Evolutionary conservation across 2,888 invertebrate genomes (phyloP), one percentile per base, ranked within the genome.

Genomic region (Euzetes globulus): DNA sequence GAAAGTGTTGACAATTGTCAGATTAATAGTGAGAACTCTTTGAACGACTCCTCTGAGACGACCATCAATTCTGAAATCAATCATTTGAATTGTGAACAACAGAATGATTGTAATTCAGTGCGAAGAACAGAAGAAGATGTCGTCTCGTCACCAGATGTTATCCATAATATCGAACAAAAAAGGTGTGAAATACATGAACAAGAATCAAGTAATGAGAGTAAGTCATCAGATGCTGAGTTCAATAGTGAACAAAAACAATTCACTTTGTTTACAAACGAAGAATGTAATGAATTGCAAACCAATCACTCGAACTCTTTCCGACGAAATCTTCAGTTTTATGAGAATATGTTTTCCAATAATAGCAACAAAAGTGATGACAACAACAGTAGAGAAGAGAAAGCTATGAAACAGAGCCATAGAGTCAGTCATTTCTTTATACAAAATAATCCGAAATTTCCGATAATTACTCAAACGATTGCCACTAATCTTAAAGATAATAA

Each of bases 271-370:
- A 7, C 22, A 4, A 58, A 25, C 25, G 33, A 63, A 9, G 7
- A 6, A 6, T 29, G 4, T 33, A 13, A 25, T 63, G 17, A 13
- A 5, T 25, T 29, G 27, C 63, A 5, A 3, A 29, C 3, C 4
- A 6, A 63, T 63, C 33, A 63, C 63, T 41, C 22, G 33, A 68
- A 65, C 17, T 19, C 65, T n/a, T 74, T 74, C 45, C 45, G 37
- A 68, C 68, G 50, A 19, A 74, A 74, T 33, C 47, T 74, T 17
- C 41, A 70, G 74, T 74, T 74, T 70, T 74, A 74, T n/a, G 74
- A 74, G 33, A 74, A 71, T 33, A 74, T 74, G 50, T 60, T 63
- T 45, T 7, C 37, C 29, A n/a, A 58, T 13, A 33, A 41, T 22
- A 41, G 27, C 22, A 52, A 7, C 25, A 37, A 52, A 33, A 68